Base-by-base conservation (phyloP, 2,113 vertebrate species). In the Lota lota region DNA sequence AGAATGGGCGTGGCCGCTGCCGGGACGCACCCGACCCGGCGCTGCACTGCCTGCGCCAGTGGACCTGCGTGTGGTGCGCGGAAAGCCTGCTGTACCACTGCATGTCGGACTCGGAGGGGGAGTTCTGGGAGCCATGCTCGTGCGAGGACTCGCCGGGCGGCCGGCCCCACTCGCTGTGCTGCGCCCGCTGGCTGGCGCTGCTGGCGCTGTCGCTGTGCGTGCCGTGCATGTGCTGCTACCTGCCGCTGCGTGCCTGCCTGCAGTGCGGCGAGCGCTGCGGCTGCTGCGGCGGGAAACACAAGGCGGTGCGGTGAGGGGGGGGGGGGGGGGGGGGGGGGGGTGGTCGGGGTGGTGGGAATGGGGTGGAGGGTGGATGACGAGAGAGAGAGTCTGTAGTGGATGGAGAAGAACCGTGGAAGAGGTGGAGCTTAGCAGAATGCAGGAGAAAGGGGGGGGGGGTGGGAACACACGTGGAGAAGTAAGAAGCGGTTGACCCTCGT, bases 141-240 rank as follows among this genome's bases (percentile, higher is more conserved):
- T 97, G 95, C 28, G 95, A 97, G 73, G 93, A 95, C 88, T 91
- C 91, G 10, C n/a, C 88, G 84, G 91, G 90, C 67, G 87, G 88
- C 58, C 83, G 88, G 81, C 89, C 88, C 1, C 93, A 96, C 81
- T 92, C 94, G 4, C 93, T 94, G 3, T 95, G 94, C 81, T 95
- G 94, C 7, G 91, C 94, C 66, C 95, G 95, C 88, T 97, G 95
- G 95, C 82, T 94, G 63, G 95, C 94, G 4, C 92, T 97, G 75
- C 85, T 94, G 59, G 93, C 91, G 6, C 91, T 97, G 54, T 95
- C 95, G 3, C 90, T 97, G 70, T 93, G 94, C 0, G 95, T 95
- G 81, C 95, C 95, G 88, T 97, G 95, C 90, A 96, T 97, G 91
- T 97, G 95, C 93, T 97, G 95, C 92, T 97, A 96, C 73, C 92